Conservation (phyloP, 2,113 vertebrate genomes). For the Microcebus jonahi region DNA sequence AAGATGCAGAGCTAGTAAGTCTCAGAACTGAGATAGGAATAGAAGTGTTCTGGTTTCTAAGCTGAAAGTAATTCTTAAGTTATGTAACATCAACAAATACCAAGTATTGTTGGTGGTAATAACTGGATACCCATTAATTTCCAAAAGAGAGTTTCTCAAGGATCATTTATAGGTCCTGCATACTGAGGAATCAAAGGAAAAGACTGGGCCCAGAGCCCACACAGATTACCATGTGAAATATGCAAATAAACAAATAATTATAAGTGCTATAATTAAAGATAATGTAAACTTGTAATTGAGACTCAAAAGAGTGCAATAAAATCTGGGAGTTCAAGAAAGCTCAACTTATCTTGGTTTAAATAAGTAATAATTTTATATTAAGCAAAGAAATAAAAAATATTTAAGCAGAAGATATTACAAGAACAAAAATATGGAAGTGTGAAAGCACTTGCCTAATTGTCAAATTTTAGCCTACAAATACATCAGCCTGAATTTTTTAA, state of each 20-base stretch:
- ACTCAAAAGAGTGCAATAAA: neutral
- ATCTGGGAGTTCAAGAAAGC: neutral
- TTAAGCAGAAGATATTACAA: constrained; percentile 8
- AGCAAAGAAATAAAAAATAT: neutral
- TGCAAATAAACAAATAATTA: neutral
- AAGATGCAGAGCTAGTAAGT: neutral
- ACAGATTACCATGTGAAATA: neutral
- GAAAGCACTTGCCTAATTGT: neutral
- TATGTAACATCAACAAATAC: neutral
- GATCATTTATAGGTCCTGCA: neutral
- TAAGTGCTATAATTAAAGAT: neutral
- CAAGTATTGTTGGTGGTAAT: neutral
- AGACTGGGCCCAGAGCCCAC: neutral
- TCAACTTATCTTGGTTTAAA: neutral
- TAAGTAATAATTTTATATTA: neutral
- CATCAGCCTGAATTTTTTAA: neutral
- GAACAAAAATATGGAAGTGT: neutral
- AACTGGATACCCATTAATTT: neutral
- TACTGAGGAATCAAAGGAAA: constrained; percentile 11
- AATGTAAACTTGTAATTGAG: neutral
- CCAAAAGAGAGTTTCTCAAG: neutral
- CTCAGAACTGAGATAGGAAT: neutral
- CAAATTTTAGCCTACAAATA: neutral
- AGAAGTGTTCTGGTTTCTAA: neutral
- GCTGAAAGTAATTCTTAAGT: neutral